Percentiles rank a stretch among this genome's conserved stretches.
Evolutionary conservation across 2,888 invertebrate species (phyloP).

Genomic region (Mimachlamys varia): DNA sequence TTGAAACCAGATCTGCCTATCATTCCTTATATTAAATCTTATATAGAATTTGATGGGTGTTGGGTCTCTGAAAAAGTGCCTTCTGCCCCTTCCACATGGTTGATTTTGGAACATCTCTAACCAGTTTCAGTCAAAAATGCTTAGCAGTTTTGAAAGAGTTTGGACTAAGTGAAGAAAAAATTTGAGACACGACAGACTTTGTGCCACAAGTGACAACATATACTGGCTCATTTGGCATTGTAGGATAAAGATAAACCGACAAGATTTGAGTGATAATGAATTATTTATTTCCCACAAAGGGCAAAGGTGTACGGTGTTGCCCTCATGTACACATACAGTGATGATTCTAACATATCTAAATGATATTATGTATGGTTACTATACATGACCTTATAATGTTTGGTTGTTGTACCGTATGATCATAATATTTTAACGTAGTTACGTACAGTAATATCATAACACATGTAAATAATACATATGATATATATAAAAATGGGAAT

Average conservation of each 20-base stretch:
- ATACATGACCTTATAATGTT: neutral
- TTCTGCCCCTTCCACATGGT: too few relatives aligned
- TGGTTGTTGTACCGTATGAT: neutral
- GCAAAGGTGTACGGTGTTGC: neutral
- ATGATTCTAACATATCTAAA: neutral
- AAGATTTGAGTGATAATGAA: neutral
- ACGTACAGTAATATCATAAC: neutral
- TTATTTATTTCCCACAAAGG: slow-evolving; percentile 8
- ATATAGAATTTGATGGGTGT: too few relatives aligned
- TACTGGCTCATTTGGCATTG: neutral
- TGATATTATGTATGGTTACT: neutral
- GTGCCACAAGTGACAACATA: too few relatives aligned
- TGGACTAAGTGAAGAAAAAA: too few relatives aligned
- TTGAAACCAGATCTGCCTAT: too few relatives aligned
- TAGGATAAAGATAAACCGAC: neutral
- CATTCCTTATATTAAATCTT: too few relatives aligned
- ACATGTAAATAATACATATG: neutral
- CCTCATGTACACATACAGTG: too few relatives aligned
- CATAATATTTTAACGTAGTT: neutral
- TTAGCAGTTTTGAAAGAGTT: too few relatives aligned
- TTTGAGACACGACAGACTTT: too few relatives aligned
- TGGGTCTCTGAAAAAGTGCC: too few relatives aligned
- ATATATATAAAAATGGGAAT: neutral
- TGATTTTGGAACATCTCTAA: too few relatives aligned
- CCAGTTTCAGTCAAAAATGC: too few relatives aligned